Conservation (phyloP, 37 sponge, comb jelly and placozoan genomes). For the Corticium candelabrum region DNA sequence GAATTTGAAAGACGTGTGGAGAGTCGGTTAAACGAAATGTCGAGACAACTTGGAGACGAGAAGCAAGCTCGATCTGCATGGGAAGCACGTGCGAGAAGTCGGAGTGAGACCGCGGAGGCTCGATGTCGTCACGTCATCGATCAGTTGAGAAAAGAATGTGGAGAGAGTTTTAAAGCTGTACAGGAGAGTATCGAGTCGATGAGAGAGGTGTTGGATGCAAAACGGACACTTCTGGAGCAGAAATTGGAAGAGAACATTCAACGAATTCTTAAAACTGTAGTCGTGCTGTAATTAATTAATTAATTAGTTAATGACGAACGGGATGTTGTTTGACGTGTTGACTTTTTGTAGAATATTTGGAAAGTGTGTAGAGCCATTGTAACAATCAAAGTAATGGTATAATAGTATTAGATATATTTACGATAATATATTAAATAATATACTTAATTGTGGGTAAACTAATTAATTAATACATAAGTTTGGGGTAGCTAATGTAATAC, state of each 20-base stretch:
- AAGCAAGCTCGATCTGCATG: not conserved
- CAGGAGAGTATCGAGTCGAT: not conserved
- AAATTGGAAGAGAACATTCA: not conserved
- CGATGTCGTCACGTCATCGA: not conserved
- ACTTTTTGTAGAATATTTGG: too few species aligned
- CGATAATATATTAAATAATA: too few species aligned
- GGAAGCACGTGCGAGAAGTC: not conserved
- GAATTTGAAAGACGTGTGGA: too few species aligned
- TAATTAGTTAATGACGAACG: conserved; percentile 1
- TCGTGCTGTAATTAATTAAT: conserved; percentile 2
- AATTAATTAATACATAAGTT: too few species aligned
- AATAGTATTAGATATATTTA: too few species aligned
- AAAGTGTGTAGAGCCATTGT: too few species aligned
- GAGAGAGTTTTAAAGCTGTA: not conserved
- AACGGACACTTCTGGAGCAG: not conserved
- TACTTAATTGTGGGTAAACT: too few species aligned
- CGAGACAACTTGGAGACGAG: not conserved
- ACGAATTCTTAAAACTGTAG: not conserved
- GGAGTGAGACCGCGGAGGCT: not conserved
- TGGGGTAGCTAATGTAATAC: too few species aligned
- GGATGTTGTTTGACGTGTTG: too few species aligned
- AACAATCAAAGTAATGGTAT: too few species aligned
- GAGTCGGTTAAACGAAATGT: not conserved
- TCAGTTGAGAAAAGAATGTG: not conserved
- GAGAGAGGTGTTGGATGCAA: not conserved